phyloP scores from a whole-genome alignment of 2,113 vertebrate genomes.

The Solenodon paradoxus region DNA sequence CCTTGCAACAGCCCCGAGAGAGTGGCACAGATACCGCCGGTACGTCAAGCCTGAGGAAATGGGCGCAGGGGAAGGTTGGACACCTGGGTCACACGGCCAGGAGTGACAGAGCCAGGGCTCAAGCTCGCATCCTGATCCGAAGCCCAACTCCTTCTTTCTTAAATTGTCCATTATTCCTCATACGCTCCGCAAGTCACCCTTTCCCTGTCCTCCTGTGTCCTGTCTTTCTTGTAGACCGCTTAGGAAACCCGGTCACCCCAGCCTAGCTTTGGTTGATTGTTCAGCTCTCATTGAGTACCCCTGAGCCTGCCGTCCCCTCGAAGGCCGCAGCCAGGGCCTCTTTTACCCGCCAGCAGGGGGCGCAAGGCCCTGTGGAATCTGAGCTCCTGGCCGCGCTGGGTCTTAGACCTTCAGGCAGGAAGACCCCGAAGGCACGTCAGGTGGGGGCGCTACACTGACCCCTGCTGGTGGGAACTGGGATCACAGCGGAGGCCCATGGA shows the following conservation, averaged over 20 bases:
- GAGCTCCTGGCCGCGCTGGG: rapidly evolving
- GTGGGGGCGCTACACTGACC: neutral
- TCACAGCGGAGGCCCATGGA: neutral
- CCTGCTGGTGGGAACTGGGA: neutral
- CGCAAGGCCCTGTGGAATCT: neutral
- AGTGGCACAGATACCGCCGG: rapidly evolving
- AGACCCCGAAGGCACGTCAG: neutral
- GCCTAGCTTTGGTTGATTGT: neutral
- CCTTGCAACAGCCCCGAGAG: neutral
- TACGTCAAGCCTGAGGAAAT: neutral
- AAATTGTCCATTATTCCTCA: neutral
- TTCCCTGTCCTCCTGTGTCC: rapidly evolving
- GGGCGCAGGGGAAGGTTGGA: neutral
- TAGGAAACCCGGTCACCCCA: neutral
- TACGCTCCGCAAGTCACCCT: no score
- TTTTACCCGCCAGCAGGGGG: neutral
- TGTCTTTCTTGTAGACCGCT: neutral
- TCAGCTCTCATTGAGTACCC: neutral
- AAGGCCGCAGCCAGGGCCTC: no score
- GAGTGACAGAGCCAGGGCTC: neutral
- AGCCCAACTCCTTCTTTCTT: neutral
- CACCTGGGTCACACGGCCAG: neutral
- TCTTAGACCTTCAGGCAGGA: no score
- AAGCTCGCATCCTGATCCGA: neutral
- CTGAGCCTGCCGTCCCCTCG: no score